phyloP scores from a whole-genome alignment of 1,140 invertebrate species.

The Drosophila melanica region DNA sequence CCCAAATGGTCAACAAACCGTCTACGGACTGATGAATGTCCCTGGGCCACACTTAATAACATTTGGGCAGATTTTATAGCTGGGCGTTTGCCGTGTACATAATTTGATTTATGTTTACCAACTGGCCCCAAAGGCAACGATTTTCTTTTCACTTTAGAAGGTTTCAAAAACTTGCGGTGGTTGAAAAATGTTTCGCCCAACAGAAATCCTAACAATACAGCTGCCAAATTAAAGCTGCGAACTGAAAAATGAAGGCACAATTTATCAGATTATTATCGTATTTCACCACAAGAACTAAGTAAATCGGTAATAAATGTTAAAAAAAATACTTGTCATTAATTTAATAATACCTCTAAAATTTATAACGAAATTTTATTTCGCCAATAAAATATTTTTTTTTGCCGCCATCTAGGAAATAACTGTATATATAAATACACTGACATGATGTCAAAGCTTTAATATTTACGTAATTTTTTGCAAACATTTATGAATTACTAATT shows the following conservation, averaged over 20 bases:
- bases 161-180: conserved; percentile 1
- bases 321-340: background rate
- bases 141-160: conserved; percentile 37
- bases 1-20: conserved; percentile 59
- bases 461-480: background rate
- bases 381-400: too few relatives aligned
- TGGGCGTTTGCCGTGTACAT: conserved; percentile 41
- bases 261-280: conserved; percentile 23
- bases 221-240: conserved; percentile 14
- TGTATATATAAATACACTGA: too few relatives aligned
- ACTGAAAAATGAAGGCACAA: conserved; percentile 22
- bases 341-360: background rate
- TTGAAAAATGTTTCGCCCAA: background rate
- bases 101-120: conserved; percentile 72
- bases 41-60: conserved; percentile 72
- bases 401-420: too few relatives aligned
- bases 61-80: conserved; percentile 57
- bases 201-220: background rate
- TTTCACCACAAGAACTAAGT: background rate
- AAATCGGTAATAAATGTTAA: background rate
- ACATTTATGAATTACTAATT: background rate
- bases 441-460: too few relatives aligned
- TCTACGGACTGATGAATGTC: conserved; percentile 56
- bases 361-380: too few relatives aligned
- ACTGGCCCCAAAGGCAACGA: conserved; percentile 19